Conservation (phyloP, 2,797 vertebrate genomes). For the Agapornis canus region DNA sequence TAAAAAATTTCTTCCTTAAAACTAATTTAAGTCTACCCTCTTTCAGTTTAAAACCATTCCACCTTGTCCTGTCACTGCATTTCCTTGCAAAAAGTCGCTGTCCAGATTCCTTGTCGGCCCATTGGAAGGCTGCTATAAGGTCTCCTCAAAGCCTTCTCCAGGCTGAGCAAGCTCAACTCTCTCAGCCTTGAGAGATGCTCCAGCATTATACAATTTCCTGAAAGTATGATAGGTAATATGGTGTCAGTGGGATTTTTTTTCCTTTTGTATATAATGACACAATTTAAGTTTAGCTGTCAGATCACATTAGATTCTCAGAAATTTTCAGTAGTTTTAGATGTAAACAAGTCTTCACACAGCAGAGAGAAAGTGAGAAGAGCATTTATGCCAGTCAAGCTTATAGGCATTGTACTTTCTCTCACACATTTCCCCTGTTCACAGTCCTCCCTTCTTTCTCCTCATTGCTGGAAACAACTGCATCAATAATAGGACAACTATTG, state of each 20-base stretch:
- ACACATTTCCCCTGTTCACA: background rate
- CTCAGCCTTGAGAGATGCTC: background rate
- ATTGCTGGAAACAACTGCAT: constrained; percentile 29
- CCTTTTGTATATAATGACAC: constrained; percentile 36
- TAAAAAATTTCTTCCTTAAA: background rate
- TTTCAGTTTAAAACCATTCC: background rate
- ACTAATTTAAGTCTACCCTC: background rate
- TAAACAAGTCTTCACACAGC: constrained; percentile 33
- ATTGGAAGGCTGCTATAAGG: background rate
- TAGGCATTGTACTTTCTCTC: background rate
- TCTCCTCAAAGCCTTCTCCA: background rate
- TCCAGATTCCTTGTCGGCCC: background rate
- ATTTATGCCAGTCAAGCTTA: constrained; percentile 25
- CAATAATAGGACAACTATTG: background rate
- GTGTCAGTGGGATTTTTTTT: background rate
- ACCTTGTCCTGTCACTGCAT: background rate
- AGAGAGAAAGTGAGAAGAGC: constrained; percentile 29
- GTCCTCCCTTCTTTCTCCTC: background rate
- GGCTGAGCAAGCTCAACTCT: background rate
- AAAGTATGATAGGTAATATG: background rate
- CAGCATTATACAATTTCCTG: background rate
- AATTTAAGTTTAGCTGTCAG: constrained; percentile 62
- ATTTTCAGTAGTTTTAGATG: constrained; percentile 39
- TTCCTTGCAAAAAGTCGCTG: background rate
- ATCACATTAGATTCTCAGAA: constrained; percentile 50